Base-by-base conservation (phyloP, 2,888 invertebrate genomes). In the Oscheius sp. region DNA sequence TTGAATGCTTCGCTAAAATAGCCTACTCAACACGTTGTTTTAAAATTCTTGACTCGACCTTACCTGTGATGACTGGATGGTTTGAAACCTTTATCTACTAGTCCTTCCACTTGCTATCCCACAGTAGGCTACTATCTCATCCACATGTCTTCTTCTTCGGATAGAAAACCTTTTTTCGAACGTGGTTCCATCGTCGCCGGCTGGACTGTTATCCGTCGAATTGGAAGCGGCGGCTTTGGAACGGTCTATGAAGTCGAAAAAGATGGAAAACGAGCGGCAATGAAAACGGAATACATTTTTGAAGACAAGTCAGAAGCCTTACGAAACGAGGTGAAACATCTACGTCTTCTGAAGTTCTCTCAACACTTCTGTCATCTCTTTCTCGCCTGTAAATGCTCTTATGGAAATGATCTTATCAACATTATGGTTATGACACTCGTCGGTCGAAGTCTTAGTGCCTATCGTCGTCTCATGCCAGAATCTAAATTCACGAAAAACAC, bases 141-240 rank as follows among this genome's bases (percentile, higher is more conserved):
- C n/a, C n/a, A n/a, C n/a, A n/a, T n/a, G n/a, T 44, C 64, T 9
- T 38, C 64, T 30, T 64, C 64, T 38, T 51, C 64, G 6, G 22
- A n/a, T 1, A 8, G 20, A 28, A 64, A 64, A 36, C 64, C 64
- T 2, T 22, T 17, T n/a, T 45, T 64, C 28, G 6, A 12, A 4
- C 17, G 14, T 2, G 64, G 54, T 17, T n/a, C 5, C 6, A 6
- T 1, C 5, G 41, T 64, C 4, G 38, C 30, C 28, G 54, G 45
- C 17, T 64, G 64, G 64, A 64, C 28, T 1, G 64, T 64, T 0
- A 41, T 41, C n/a, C 20, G 41, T n/a, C 22, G 41, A 24, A 59
- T 59, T 8, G 81, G 81, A 24, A 71, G 74, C 24, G 81, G 81
- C n/a, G 81, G 81, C 8, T 81, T 80, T 61, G 81, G 81, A 14